Evolutionary conservation across 2,888 invertebrate species (phyloP).

Genomic region (Hirtodrosophila trivittata): DNA sequence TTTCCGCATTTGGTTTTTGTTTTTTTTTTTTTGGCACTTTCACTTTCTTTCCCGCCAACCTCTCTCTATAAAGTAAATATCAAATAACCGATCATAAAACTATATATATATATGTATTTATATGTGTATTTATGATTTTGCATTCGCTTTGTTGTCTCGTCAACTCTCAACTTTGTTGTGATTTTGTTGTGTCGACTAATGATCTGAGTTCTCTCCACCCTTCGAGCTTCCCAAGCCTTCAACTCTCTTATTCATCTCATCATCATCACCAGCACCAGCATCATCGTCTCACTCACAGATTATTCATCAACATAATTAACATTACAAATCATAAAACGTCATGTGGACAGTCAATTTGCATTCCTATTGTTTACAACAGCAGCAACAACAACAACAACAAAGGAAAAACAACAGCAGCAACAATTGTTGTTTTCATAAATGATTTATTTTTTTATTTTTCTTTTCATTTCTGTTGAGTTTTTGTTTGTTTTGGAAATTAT

Average conservation of each 20-base stretch:
- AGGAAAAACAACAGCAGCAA: conserved; percentile 21
- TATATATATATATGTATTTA: conserved; percentile 19
- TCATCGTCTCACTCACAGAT: conserved; percentile 16
- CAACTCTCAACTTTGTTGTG: not conserved
- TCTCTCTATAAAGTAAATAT: conserved; percentile 1
- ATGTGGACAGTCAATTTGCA: conserved; percentile 61
- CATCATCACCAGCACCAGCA: not conserved
- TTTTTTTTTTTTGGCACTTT: conserved; percentile 60
- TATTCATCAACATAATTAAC: conserved; percentile 72
- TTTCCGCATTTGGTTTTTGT: conserved; percentile 63
- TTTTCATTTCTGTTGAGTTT: conserved; percentile 7
- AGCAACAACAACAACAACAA: conserved; percentile 31
- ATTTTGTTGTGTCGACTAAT: conserved; percentile 65
- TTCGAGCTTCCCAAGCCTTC: not conserved
- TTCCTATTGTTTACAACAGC: conserved; percentile 55
- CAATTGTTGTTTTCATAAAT: conserved; percentile 31
- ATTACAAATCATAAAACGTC: conserved; percentile 73
- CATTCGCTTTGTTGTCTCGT: conserved; percentile 55
- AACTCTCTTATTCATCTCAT: not conserved
- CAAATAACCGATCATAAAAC: conserved; percentile 11
- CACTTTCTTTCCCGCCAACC: conserved; percentile 46
- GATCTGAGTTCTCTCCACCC: conserved; percentile 23
- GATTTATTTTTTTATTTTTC: conserved; percentile 15
- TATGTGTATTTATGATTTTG: conserved; percentile 26
- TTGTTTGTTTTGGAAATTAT: conserved; percentile 53